Evolutionary conservation across 2,113 vertebrate genomes (phyloP), one percentile per base, ranked within the genome.

Genomic region (Gnathonemus echidnorhynchus): DNA sequence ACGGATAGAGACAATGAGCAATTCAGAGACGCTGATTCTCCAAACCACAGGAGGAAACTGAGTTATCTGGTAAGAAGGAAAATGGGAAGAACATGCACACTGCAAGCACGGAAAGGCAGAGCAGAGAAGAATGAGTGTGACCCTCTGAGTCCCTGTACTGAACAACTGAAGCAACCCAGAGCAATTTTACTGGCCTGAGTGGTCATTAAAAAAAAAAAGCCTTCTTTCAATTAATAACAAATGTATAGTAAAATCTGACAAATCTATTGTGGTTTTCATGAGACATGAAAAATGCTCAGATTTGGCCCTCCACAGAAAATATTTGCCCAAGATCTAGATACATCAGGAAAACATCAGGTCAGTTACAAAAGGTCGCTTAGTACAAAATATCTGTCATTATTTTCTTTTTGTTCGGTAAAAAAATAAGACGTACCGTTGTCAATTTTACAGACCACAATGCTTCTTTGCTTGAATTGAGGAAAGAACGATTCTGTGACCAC

Each of bases 381-480:
- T 80, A 42, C 5, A 42, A 42, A 42, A 5, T 17, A 80, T 42
- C 70, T 17, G 31, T 31, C 9, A 17, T 39, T 39, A 77, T 74
- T 35, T 35, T 74, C 35, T 77, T 77, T 35, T 77, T 66, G 62
- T 31, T 66, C 0, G 62, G n/a, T 27, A 66, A 31, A 66, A 66
- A 66, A 66, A 66, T 3, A 58, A 84, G 45, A 93, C 95, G 94
- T 95, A 99, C 98, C 97, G 9, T 96, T 94, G 93, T 99, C 98
- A 0, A 99, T 95, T 95, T 99, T 99, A 94, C 98, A 99, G 93
- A 95, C 95, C 4, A 98, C 96, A 88, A 99, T 96, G 88, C 95
- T 96, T 80, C 93, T 95, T 90, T 97, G 96, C 42, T 95, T 95
- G 93, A 98, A 97, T 52, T 93, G 91, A 11, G 91, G 0, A 93